These are phyloP conservation scores for Myiothlypis chrysogaster DNA, from an alignment of 2,797 vertebrate species.

Conservation along the genomic window DNA sequence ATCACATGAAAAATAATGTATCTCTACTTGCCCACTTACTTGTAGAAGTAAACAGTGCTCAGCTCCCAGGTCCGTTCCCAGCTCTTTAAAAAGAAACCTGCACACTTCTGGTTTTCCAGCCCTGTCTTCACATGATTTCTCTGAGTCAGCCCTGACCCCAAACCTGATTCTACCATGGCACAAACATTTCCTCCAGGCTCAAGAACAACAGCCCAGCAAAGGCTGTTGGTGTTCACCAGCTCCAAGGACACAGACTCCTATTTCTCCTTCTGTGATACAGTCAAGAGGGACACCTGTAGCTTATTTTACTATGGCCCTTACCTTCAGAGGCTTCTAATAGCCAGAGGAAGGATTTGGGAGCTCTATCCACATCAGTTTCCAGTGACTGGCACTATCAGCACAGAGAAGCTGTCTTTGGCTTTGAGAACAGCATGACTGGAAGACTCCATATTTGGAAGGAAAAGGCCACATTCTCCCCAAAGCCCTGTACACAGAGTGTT, in stretches of 20 bases:
- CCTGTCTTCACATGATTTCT: neutral
- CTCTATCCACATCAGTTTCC: neutral
- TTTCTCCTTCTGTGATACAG: neutral
- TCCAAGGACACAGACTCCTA: rapidly evolving
- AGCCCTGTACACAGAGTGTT: neutral
- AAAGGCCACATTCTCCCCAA: neutral
- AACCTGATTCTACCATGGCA: neutral
- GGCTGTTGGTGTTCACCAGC: neutral
- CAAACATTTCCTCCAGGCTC: neutral
- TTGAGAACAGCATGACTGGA: neutral
- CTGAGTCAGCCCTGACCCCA: neutral
- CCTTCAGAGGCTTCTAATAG: neutral
- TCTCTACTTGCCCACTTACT: neutral
- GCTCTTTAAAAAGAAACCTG: neutral
- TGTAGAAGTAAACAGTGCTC: neutral
- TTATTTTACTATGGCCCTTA: neutral
- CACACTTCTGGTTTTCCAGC: neutral
- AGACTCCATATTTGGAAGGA: neutral
- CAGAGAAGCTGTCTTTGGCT: neutral
- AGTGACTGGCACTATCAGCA: neutral
- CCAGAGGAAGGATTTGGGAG: neutral
- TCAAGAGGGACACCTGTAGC: neutral
- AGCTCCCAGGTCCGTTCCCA: neutral
- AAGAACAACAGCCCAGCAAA: neutral
- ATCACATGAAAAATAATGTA: neutral